Conservation (phyloP, 2,888 invertebrate genomes). For the Phlogophora meticulosa region DNA sequence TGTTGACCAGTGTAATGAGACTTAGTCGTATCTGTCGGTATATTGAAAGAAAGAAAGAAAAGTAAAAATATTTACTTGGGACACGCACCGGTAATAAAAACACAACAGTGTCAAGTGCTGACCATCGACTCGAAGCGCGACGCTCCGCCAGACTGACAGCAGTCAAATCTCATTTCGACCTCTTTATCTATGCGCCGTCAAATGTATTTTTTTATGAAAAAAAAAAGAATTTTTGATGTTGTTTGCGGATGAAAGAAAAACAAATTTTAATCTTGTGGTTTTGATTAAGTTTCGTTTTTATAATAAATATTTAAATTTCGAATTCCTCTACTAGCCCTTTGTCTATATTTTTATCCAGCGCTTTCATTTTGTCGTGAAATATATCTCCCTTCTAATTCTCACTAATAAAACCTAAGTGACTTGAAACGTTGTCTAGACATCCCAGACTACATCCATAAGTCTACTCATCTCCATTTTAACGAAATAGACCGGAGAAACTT, state of each 20-base stretch:
- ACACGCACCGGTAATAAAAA: too few species aligned
- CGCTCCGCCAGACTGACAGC: too few species aligned
- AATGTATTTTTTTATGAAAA: too few species aligned
- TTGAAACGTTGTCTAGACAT: slow-evolving; percentile 36
- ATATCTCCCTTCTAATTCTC: slow-evolving; percentile 17
- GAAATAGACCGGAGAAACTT: neutral
- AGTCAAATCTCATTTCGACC: too few species aligned
- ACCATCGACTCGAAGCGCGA: too few species aligned
- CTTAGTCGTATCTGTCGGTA: too few species aligned
- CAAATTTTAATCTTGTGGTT: slow-evolving; percentile 19
- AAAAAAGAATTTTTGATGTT: slow-evolving; percentile 33
- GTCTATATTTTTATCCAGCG: neutral
- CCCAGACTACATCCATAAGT: slow-evolving; percentile 6
- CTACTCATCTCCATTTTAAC: neutral
- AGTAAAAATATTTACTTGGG: too few species aligned
- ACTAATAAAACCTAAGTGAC: slow-evolving; percentile 32
- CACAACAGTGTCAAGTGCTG: too few species aligned
- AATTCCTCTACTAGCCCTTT: slow-evolving; percentile 1
- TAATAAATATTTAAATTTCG: slow-evolving; percentile 24
- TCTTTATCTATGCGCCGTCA: too few species aligned
- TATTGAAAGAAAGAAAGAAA: too few species aligned
- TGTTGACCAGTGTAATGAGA: too few species aligned
- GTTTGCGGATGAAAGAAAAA: slow-evolving; percentile 32
- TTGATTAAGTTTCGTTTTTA: slow-evolving; percentile 30
- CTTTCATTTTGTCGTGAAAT: slow-evolving; percentile 20